Conservation (phyloP, 2,888 invertebrate species). For the Antheraea yamamai region DNA sequence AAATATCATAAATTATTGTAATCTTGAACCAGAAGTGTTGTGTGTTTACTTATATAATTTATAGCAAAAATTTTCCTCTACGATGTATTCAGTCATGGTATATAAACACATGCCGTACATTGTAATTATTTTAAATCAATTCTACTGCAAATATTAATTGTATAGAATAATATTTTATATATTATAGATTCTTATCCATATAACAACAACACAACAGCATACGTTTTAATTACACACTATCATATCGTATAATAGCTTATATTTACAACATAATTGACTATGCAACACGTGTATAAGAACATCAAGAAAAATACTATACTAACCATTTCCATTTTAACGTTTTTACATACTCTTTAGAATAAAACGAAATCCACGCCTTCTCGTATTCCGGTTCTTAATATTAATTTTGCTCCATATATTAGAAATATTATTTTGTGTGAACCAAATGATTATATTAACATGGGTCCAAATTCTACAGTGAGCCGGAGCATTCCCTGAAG, state of each 20-base stretch:
- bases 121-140: not conserved
- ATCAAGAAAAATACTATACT: not conserved
- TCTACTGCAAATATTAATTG: not conserved
- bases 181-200: slow-evolving; percentile 1
- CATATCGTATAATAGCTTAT: not conserved
- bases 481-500: too few species aligned
- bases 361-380: not conserved
- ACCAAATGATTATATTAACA: too few species aligned
- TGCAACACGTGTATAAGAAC: not conserved
- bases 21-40: slow-evolving; percentile 5
- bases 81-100: not conserved
- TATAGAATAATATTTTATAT: not conserved
- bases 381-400: not conserved
- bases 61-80: not conserved
- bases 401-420: not conserved
- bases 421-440: too few species aligned
- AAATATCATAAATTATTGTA: not conserved
- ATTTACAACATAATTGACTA: not conserved
- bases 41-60: not conserved
- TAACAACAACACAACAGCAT: not conserved
- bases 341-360: not conserved
- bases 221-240: not conserved
- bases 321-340: not conserved
- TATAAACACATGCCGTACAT: not conserved
- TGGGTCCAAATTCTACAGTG: too few species aligned